These are phyloP conservation scores for Shinisaurus crocodilurus DNA, from an alignment of 2,113 vertebrate species.

Conservation along the genomic window DNA sequence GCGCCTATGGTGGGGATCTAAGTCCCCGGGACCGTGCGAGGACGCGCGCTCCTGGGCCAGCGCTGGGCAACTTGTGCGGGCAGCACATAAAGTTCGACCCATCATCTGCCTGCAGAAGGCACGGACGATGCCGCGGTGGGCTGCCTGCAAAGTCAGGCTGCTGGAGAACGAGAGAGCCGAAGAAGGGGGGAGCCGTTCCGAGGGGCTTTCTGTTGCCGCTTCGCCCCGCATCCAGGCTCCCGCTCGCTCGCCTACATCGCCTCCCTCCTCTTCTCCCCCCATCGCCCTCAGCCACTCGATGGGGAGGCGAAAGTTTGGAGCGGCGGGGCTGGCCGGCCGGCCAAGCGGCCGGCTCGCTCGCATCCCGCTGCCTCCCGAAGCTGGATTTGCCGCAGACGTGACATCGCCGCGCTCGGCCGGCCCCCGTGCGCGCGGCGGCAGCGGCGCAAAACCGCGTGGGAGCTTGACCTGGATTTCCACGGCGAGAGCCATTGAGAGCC, in stretches of 20 bases:
- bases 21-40: not conserved
- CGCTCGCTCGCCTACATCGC: too few relatives aligned
- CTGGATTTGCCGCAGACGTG: slow-evolving; percentile 7
- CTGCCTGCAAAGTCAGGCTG: not conserved
- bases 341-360: not conserved
- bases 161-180: not conserved
- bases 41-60: not conserved
- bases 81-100: not conserved
- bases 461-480: slow-evolving; percentile 23
- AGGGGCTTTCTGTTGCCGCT: not conserved
- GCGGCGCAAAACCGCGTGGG: not conserved
- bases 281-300: not conserved
- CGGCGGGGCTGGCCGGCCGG: not conserved
- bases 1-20: not conserved
- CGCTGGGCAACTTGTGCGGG: not conserved
- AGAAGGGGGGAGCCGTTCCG: not conserved
- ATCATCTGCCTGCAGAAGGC: not conserved
- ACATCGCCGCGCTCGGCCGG: not conserved
- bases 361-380: not conserved
- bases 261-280: too few relatives aligned
- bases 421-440: not conserved
- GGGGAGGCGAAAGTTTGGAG: not conserved
- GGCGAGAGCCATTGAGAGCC: not conserved
- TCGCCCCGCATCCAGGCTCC: not conserved
- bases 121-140: not conserved